A percentile compares a stretch with the other conserved stretches of the same genome.
Evolutionary conservation across 2,113 vertebrate species (phyloP).

Genomic region (Bostrychus sinensis): DNA sequence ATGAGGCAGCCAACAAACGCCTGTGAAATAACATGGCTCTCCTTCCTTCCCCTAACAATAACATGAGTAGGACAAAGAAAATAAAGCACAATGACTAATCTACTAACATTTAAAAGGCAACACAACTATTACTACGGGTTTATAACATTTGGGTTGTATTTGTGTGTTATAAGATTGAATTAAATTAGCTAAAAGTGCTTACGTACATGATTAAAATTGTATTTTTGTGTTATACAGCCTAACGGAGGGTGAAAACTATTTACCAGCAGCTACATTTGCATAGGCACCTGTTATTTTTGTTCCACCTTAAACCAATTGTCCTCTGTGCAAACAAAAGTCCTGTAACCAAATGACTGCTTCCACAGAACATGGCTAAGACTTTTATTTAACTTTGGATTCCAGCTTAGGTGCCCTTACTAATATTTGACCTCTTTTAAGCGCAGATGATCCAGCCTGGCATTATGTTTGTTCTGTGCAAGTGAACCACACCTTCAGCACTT

Average conservation of each 20-base stretch:
- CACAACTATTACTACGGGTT: not conserved
- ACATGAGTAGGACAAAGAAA: not conserved
- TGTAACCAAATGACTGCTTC: not conserved
- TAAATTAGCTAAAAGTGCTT: too few species aligned
- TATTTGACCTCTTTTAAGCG: not conserved
- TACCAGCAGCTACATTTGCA: not conserved
- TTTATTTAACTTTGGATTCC: constrained; percentile 5
- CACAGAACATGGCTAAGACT: not conserved
- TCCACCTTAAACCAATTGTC: not conserved
- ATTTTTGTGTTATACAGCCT: not conserved
- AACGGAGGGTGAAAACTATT: not conserved
- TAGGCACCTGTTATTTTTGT: constrained; percentile 1
- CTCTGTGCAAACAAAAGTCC: constrained; percentile 12
- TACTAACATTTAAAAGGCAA: not conserved
- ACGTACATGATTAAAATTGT: too few species aligned
- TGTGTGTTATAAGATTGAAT: too few species aligned
- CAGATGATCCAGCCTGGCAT: constrained; percentile 10
- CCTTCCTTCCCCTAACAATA: not conserved
- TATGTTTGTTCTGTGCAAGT: constrained; percentile 10
- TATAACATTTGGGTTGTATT: too few species aligned
- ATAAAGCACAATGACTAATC: not conserved
- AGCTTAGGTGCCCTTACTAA: not conserved
- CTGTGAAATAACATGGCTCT: constrained; percentile 44
- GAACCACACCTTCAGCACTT: constrained; percentile 40
- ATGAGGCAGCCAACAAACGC: constrained; percentile 19